These are phyloP conservation scores for Ptychobarbus kaznakovi DNA, from an alignment of 2,797 vertebrate species.

Conservation along the genomic window DNA sequence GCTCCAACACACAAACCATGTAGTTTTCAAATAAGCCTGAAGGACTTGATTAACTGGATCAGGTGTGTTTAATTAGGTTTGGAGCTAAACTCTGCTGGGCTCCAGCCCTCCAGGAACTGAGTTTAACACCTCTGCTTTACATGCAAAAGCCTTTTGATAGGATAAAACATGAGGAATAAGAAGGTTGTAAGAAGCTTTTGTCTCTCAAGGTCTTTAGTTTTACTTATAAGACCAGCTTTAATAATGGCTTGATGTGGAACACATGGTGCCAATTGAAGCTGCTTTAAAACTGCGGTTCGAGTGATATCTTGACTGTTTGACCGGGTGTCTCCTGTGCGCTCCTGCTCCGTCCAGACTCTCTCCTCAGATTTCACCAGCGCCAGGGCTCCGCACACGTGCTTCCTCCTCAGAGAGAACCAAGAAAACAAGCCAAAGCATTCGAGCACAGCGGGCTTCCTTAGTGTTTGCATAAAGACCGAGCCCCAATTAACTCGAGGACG, in stretches of 20 bases:
- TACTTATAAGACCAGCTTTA: neutral
- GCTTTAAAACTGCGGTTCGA: constrained; percentile 43
- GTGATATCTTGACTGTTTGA: constrained; percentile 37
- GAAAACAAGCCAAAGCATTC: constrained; percentile 54
- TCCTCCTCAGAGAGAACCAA: constrained; percentile 57
- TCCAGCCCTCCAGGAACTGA: no score
- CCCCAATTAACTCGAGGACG: constrained; percentile 51
- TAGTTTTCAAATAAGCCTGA: no score
- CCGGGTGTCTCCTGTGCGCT: constrained; percentile 44
- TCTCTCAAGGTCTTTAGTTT: constrained; percentile 24
- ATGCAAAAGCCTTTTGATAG: constrained; percentile 5
- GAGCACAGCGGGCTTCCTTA: neutral
- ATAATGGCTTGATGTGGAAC: constrained; percentile 55
- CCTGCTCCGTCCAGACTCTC: constrained; percentile 48
- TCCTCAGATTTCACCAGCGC: constrained; percentile 61
- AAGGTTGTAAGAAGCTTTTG: constrained; percentile 13
- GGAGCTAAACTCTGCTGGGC: no score
- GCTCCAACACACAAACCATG: no score
- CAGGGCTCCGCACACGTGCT: constrained; percentile 52
- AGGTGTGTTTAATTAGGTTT: no score
- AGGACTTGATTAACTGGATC: no score
- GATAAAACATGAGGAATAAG: constrained; percentile 5
- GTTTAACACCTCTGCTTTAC: neutral
- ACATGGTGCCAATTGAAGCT: constrained; percentile 54
- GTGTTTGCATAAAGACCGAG: constrained; percentile 50